Evolutionary conservation across 2,113 vertebrate species (phyloP).

Genomic region (Dascyllus trimaculatus): DNA sequence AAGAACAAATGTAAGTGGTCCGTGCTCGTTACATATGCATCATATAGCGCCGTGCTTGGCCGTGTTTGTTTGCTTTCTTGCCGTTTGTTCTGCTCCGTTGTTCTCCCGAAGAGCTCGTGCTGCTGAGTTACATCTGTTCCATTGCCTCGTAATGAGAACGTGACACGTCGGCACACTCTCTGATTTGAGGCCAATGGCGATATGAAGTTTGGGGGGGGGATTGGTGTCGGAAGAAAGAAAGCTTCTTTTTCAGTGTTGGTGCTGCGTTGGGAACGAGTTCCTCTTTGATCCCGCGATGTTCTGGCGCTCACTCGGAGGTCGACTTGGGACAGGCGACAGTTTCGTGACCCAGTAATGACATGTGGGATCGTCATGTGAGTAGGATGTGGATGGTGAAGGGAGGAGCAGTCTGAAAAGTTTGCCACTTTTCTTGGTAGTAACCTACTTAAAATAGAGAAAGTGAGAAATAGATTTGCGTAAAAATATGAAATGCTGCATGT

Average conservation of each 20-base stretch:
- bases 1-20: slow-evolving; percentile 7
- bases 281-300: slow-evolving; percentile 52
- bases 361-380: slow-evolving; percentile 7
- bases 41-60: neutral
- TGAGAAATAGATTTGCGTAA: too few species aligned
- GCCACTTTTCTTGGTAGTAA: neutral
- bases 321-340: slow-evolving; percentile 41
- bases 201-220: slow-evolving; percentile 13
- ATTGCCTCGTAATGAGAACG: slow-evolving; percentile 43
- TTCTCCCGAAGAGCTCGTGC: slow-evolving; percentile 37
- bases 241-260: neutral
- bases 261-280: slow-evolving; percentile 29
- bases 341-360: slow-evolving; percentile 44
- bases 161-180: slow-evolving; percentile 35
- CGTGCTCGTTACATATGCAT: slow-evolving; percentile 37
- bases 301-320: slow-evolving; percentile 31
- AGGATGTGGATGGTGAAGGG: neutral
- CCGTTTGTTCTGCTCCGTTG: slow-evolving; percentile 21
- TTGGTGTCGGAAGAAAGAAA: slow-evolving; percentile 26
- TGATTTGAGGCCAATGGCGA: slow-evolving; percentile 29
- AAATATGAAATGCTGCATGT: too few species aligned
- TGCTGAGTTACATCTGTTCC: slow-evolving; percentile 21
- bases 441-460: slow-evolving; percentile 15
- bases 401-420: slow-evolving; percentile 2
- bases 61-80: slow-evolving; percentile 23